Evolutionary conservation across 2,113 vertebrate genomes (phyloP).

Genomic region (Tinamus guttatus): DNA sequence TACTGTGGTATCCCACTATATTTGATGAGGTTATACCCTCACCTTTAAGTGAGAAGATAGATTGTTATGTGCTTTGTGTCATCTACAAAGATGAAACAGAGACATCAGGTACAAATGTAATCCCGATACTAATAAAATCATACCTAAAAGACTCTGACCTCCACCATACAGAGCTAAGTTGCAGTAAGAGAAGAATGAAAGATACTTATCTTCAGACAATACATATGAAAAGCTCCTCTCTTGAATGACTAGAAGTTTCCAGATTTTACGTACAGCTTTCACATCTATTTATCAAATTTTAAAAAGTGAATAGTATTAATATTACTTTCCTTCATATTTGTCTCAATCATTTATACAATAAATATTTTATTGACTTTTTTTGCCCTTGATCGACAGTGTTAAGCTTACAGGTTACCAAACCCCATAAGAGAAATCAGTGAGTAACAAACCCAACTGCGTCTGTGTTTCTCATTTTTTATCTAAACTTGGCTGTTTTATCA

Average conservation of each 20-base stretch:
- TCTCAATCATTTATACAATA: not conserved
- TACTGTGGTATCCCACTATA: not conserved
- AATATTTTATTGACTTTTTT: not conserved
- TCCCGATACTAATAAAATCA: not conserved
- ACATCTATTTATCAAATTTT: not conserved
- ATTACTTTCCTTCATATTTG: not conserved
- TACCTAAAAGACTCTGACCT: not conserved
- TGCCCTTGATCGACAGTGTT: not conserved
- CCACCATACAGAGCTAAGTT: not conserved
- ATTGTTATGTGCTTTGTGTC: not conserved
- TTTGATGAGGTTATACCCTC: not conserved
- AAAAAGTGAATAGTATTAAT: accelerated
- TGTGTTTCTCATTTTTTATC: not conserved
- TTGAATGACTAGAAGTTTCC: not conserved
- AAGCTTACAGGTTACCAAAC: not conserved
- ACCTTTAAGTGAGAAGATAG: not conserved
- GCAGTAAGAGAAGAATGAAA: not conserved
- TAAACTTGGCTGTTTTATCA: not conserved
- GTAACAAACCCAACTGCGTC: not conserved
- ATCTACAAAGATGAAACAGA: not conserved
- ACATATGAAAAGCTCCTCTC: not conserved
- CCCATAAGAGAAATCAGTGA: not conserved
- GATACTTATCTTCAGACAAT: not conserved
- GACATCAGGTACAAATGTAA: not conserved
- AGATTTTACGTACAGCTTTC: not conserved